Evolutionary conservation across 2,888 invertebrate species (phyloP).

Genomic region (Tipula vernalis): DNA sequence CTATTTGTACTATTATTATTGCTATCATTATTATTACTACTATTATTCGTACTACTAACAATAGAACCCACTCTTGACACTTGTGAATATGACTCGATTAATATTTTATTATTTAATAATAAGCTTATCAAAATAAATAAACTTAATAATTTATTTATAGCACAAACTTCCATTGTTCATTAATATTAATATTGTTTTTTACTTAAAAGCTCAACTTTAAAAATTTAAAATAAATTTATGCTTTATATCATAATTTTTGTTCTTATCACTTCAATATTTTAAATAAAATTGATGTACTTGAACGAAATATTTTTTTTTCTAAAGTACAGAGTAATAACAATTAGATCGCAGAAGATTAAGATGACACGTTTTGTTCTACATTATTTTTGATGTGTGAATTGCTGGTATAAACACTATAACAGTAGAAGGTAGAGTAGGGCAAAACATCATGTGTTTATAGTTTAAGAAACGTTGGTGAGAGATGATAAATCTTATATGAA

Average conservation of each 20-base stretch:
- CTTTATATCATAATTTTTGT: background rate
- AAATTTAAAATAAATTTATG: too few relatives aligned
- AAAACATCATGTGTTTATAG: background rate
- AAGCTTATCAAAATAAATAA: background rate
- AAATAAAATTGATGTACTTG: background rate
- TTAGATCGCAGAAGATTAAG: background rate
- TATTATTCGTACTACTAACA: background rate
- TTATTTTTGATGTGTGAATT: background rate
- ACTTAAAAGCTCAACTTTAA: background rate
- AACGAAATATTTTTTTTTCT: background rate
- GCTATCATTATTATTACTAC: background rate
- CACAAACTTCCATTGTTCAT: background rate
- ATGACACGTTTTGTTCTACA: background rate
- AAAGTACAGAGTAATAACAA: background rate
- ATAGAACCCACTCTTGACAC: constrained; percentile 10
- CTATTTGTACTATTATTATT: background rate
- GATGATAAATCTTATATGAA: background rate
- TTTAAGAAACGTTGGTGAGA: background rate
- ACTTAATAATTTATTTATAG: background rate
- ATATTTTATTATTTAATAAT: constrained; percentile 10
- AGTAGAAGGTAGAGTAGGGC: background rate
- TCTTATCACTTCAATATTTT: constrained; percentile 7
- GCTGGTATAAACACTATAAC: background rate
- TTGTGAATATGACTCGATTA: constrained; percentile 18
- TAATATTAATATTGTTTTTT: background rate